Evolutionary conservation across 2,797 vertebrate species (phyloP), one percentile per base, ranked within the genome.

Genomic region (Arnoldichthys spilopterus): DNA sequence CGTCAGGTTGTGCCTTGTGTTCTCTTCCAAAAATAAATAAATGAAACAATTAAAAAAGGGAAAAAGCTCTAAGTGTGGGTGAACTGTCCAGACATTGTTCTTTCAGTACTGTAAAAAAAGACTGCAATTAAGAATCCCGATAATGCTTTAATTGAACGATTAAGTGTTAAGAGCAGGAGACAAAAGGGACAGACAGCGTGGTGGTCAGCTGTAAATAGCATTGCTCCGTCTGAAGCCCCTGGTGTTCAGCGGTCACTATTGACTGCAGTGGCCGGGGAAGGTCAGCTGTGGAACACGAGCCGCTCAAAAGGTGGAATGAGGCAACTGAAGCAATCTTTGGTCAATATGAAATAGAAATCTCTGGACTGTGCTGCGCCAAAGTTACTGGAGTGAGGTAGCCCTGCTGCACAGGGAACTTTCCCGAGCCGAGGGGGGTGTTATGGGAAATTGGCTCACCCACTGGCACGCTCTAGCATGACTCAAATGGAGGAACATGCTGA

Each of bases 291-390:
- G 94, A 96, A 95, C 95, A 95, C 92, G 90, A 94, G 87, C 93
- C 90, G 94, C 93, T 95, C 96, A 96, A 96, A 96, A 98, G 96
- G 96, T 97, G 97, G 96, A 93, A 95, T 94, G 92, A 95, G 96
- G 96, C 95, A 97, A 97, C 94, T 95, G 95, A 97, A 96, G 95
- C 96, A 97, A 97, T 96, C 95, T 95, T 93, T 95, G 94, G 95
- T 96, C 96, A 97, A 95, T 95, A 95, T 94, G 93, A 97, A 95
- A 97, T 95, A 96, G 95, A 96, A 97, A 96, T 96, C 95, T 96
- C 95, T 91, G 93, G 95, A 95, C 95, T 95, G 95, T 95, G 96
- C 94, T 93, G 95, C 95, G 95, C 96, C 96, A 96, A 98, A 98
- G 96, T 97, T 95, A 95, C 95, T 95, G 95, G 94, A 96, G 96